phyloP scores from a whole-genome alignment of 1,140 invertebrate genomes.

The Meloidogyne floridensis region DNA sequence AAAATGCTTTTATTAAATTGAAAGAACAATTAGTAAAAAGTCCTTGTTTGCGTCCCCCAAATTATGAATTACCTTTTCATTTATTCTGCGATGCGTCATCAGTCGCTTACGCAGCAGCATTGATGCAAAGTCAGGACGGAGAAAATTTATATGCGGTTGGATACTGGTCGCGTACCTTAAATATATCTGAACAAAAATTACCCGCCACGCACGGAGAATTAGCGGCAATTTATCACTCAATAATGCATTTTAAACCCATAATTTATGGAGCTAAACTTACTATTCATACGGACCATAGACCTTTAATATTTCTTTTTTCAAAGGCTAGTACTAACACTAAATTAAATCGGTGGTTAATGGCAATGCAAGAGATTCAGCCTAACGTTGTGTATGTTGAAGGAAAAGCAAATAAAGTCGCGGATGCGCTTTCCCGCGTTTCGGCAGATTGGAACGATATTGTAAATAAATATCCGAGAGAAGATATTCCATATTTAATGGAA shows the following conservation, averaged over 20 bases:
- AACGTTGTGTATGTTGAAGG: too few species aligned
- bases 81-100: not conserved
- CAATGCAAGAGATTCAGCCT: too few species aligned
- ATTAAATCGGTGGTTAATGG: too few species aligned
- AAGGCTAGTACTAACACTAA: too few species aligned
- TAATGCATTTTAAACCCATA: not conserved
- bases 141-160: not conserved
- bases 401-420: too few species aligned
- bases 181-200: not conserved
- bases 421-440: too few species aligned
- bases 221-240: not conserved
- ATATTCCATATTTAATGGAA: not conserved
- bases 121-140: not conserved
- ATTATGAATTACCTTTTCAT: constrained; percentile 8
- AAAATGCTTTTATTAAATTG: not conserved
- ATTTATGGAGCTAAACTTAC: not conserved
- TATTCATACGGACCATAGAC: too few species aligned
- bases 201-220: not conserved
- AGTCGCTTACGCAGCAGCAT: not conserved
- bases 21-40: not conserved
- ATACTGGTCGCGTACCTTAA: constrained; percentile 3
- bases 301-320: too few species aligned
- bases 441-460: not conserved
- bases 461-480: not conserved
- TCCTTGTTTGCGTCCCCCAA: not conserved